Conservation (phyloP, 92 coral and sea anemone genomes). For the Siderastrea siderea region DNA sequence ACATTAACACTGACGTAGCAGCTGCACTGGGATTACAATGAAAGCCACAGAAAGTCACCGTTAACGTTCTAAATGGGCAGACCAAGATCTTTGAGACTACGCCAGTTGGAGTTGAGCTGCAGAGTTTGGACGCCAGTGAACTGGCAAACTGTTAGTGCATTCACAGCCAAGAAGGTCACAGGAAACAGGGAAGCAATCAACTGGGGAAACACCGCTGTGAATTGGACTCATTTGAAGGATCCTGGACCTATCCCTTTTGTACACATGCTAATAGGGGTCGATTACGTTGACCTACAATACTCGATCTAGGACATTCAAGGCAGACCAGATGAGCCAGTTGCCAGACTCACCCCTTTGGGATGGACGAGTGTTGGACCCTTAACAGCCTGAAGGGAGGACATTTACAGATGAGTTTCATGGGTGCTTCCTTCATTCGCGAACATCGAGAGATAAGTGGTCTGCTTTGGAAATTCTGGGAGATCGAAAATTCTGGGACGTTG, state of each 20-base stretch:
- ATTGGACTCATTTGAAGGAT: conserved; percentile 51
- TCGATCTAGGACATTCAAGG: conserved; percentile 55
- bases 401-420: conserved; percentile 27
- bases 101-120: conserved; percentile 13
- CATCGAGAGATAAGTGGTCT: conserved; percentile 37
- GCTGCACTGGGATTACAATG: conserved; percentile 55
- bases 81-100: conserved; percentile 24
- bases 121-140: conserved; percentile 35
- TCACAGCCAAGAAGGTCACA: conserved; percentile 57
- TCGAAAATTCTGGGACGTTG: conserved; percentile 28
- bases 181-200: conserved; percentile 51
- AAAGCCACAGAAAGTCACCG: conserved; percentile 32
- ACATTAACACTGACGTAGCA: conserved; percentile 65
- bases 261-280: conserved; percentile 67
- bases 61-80: conserved; percentile 41
- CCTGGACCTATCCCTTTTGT: conserved; percentile 56
- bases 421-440: conserved; percentile 31
- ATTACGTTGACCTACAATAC: conserved; percentile 58
- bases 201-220: conserved; percentile 35
- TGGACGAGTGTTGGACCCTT: conserved; percentile 75
- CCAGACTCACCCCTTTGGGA: conserved; percentile 61
- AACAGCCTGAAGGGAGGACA: background rate
- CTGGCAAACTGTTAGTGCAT: conserved; percentile 39
- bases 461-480: conserved; percentile 71
- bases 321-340: conserved; percentile 59